Evolutionary conservation across 2,888 invertebrate species (phyloP), one percentile per base, ranked within the genome.

Genomic region (Scaeva pyrastri): DNA sequence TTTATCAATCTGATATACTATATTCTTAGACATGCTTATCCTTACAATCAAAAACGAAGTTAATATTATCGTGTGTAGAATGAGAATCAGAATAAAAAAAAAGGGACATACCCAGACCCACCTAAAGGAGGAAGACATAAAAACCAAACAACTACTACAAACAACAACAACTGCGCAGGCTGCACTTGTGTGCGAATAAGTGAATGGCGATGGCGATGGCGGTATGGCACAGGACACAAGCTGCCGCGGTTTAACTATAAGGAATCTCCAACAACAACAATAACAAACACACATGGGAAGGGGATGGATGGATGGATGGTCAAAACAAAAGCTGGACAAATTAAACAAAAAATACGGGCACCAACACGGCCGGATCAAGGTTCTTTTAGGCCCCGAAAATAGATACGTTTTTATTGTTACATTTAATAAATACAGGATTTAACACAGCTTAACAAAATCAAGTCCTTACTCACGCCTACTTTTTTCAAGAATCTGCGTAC

Each of bases 111-210:
- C 5, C 31, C 5, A 8, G 31, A 31, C 31, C 5, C 8, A 31
- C 31, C 31, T 8, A 48, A 19, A 66, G 12, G 64, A 21, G 26
- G 31, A 31, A 48, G n/a, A 7, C 14, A 14, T 6, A 19, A 39
- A 52, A 14, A n/a, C n/a, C n/a, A 52, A 21, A 23, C 21, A 23
- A 52, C 23, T 52, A 52, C 8, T 3, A 19, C 3, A 5, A 68
- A 52, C 8, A 12, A 19, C 3, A 5, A 31, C 31, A 31, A 41
- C 45, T n/a, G 68, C 68, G 62, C 62, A 60, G 50, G 72, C 71
- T 85, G 85, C 76, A 80, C 68, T 72, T 75, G 76, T 81, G 58
- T 58, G 80, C 23, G 62, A 73, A 52, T 45, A 55, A 58, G 50
- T 48, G 58, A 75, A 66, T 77, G 55, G 43, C 45, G n/a, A n/a